These are phyloP conservation scores for Urocynchramus pylzowi DNA, from an alignment of 2,113 vertebrate species.

Conservation along the genomic window DNA sequence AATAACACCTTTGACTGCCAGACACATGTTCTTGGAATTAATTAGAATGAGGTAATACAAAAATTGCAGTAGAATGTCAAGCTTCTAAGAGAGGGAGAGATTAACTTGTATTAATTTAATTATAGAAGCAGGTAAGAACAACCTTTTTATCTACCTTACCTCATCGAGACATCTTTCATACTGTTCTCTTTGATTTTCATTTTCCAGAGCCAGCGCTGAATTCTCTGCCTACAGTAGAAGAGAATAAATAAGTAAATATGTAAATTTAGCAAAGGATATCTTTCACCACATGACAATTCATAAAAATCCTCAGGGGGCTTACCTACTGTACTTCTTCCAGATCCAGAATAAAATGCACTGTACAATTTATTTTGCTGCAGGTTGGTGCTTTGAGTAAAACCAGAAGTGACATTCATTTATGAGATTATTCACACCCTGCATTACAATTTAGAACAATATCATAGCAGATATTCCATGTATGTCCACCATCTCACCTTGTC, in stretches of 20 bases:
- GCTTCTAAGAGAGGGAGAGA: neutral
- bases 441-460: constrained; percentile 26
- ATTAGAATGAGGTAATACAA: constrained; percentile 22
- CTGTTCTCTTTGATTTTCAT: constrained; percentile 89
- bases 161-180: constrained; percentile 92
- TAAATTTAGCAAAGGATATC: constrained; percentile 37
- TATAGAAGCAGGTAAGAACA: neutral
- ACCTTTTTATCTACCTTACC: constrained; percentile 73
- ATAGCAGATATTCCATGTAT: constrained; percentile 16
- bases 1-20: neutral
- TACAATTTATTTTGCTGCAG: constrained; percentile 14
- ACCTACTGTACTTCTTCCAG: constrained; percentile 13
- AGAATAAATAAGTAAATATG: constrained; percentile 34
- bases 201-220: constrained; percentile 84
- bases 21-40: constrained; percentile 6
- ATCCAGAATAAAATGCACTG: constrained; percentile 29
- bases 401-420: constrained; percentile 45
- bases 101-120: constrained; percentile 11
- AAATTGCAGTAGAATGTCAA: constrained; percentile 23
- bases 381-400: constrained; percentile 47
- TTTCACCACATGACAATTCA: constrained; percentile 13
- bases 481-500: constrained; percentile 20
- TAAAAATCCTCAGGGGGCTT: neutral
- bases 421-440: constrained; percentile 14
- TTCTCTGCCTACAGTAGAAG: constrained; percentile 82